Evolutionary conservation across 2,888 invertebrate species (phyloP), one percentile per base, ranked within the genome.

Genomic region (Oxyteleia sp.): DNA sequence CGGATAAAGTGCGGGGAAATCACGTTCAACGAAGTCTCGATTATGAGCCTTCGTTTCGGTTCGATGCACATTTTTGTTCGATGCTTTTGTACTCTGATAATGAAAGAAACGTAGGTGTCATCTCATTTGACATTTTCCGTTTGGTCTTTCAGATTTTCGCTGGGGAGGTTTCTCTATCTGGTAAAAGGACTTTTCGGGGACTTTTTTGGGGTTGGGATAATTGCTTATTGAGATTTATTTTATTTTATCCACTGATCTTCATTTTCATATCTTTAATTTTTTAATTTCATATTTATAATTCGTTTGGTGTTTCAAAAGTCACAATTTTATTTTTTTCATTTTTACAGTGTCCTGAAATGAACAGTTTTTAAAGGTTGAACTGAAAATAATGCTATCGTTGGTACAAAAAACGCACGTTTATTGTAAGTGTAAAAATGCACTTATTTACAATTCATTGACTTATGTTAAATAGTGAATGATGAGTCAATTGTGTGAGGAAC

Each of bases 361-460:
- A 23, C 23, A 23, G 23, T 5, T 23, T 23, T 5, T 5, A 23
- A 23, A 23, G 23, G 23, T 23, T 23, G 23, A 23, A 23, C 35
- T 35, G 10, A 38, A 43, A 29, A 43, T 53, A 8, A 43, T 10
- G 4, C 35, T 32, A 26, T 32, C 11, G 16, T 51, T 74, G 32
- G 23, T 74, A 74, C n/a, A 69, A 69, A 47, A 69, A 63, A 38
- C 35, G 32, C 26, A 69, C 26, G 20, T 78, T 78, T 69, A 78
- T 78, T 78, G 43, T n/a, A 63, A 43, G 26, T 53, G 49, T 59
- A 51, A 69, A 66, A 51, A 45, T 61, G 74, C 55, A 55, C 45
- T 69, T 78, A 78, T 78, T 78, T 78, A 78, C 78, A 78, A 68
- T 51, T 75, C 41, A 47, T 69, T 69, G 41, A 18, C 51, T 61